Conservation (phyloP, 2,113 vertebrate genomes). For the Copsychus sechellarum region DNA sequence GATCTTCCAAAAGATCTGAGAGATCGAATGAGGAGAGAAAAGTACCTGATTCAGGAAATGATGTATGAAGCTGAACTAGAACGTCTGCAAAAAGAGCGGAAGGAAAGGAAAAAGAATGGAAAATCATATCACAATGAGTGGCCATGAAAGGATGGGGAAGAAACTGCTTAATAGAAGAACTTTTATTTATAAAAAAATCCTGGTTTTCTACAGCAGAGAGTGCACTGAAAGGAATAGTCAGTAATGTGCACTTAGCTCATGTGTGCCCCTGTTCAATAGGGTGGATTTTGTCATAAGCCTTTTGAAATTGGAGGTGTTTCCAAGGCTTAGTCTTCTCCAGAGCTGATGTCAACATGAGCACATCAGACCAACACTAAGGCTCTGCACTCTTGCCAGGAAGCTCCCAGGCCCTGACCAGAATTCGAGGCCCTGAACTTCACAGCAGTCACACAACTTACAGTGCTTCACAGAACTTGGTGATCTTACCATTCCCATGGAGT, state of each 20-base stretch:
- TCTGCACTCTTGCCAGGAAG: not conserved
- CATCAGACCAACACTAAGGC: not conserved
- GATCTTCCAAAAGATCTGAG: constrained; percentile 95
- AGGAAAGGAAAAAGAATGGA: constrained; percentile 85
- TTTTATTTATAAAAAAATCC: not conserved
- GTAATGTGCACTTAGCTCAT: not conserved
- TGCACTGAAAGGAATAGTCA: not conserved
- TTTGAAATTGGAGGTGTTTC: constrained; percentile 10
- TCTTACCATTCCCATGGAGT: not conserved
- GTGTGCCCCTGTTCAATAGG: not conserved
- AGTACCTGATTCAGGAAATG: constrained; percentile 98
- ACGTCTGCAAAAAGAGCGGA: constrained; percentile 88
- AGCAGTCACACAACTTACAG: not conserved
- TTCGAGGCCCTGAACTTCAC: not conserved
- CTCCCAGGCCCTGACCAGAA: not conserved
- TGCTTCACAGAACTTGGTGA: not conserved
- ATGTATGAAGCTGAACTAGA: constrained; percentile 96
- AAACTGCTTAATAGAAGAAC: not conserved
- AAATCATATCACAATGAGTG: constrained; percentile 88
- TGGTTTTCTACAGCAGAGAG: not conserved
- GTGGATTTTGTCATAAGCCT: not conserved
- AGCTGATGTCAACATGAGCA: not conserved
- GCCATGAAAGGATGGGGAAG: constrained; percentile 78
- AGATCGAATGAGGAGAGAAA: constrained; percentile 95
- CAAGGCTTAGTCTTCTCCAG: not conserved